phyloP scores from a whole-genome alignment of 2,888 invertebrate species.

The Diabrotica balteata region DNA sequence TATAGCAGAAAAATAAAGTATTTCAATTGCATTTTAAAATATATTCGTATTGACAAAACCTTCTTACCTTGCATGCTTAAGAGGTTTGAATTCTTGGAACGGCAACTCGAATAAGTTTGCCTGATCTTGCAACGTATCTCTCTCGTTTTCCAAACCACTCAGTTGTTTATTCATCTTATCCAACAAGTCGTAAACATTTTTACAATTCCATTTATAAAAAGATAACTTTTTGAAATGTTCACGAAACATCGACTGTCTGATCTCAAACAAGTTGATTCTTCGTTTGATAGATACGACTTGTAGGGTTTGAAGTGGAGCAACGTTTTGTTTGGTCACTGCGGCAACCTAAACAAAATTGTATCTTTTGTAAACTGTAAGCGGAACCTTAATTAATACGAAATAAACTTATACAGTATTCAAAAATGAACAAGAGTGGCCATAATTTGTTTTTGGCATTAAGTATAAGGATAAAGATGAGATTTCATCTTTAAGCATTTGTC shows the following conservation, averaged over 20 bases:
- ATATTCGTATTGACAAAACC: too few relatives aligned
- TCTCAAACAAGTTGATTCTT: conserved; percentile 80
- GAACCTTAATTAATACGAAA: too few relatives aligned
- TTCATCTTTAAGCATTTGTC: too few relatives aligned
- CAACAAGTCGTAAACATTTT: conserved; percentile 72
- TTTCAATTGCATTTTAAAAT: too few relatives aligned
- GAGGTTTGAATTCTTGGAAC: conserved; percentile 81
- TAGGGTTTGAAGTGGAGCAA: conserved; percentile 86
- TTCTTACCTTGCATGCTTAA: conserved; percentile 69
- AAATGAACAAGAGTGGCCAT: too few relatives aligned
- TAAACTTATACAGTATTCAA: too few relatives aligned
- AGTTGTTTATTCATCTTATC: conserved; percentile 76
- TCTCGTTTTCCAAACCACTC: conserved; percentile 70
- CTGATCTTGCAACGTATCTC: conserved; percentile 72
- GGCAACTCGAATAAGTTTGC: conserved; percentile 86
- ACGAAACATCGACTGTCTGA: conserved; percentile 77
- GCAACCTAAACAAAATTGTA: conserved; percentile 61
- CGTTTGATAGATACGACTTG: conserved; percentile 89
- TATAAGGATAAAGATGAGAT: too few relatives aligned
- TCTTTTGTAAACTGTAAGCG: too few relatives aligned
- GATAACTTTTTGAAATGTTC: conserved; percentile 71
- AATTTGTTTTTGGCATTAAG: too few relatives aligned
- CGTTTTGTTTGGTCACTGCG: conserved; percentile 82
- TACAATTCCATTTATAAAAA: conserved; percentile 70
- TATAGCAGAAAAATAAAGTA: too few relatives aligned